phyloP scores from a whole-genome alignment of 2,113 vertebrate species.

The Alligator sinensis region DNA sequence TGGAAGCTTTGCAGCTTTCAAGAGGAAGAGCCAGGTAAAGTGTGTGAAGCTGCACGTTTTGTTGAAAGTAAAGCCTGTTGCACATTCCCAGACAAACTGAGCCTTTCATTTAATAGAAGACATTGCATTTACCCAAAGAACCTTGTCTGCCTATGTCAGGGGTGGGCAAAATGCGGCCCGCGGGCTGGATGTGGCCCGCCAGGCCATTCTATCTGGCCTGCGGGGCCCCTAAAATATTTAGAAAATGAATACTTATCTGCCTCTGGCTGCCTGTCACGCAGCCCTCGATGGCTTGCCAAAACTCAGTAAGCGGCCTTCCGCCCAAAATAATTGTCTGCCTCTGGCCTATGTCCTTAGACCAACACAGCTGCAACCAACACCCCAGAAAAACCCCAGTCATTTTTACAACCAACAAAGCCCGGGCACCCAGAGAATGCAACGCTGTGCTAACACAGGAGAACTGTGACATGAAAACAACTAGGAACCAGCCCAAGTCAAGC shows the following conservation, averaged over 20 bases:
- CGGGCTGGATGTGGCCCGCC: too few species aligned
- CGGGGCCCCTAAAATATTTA: too few species aligned
- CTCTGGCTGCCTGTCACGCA: too few species aligned
- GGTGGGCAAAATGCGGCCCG: too few species aligned
- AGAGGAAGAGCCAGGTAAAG: background rate
- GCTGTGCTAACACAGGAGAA: background rate
- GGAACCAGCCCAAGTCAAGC: background rate
- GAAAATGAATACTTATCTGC: too few species aligned
- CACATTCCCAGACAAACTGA: background rate
- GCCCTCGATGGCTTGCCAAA: too few species aligned
- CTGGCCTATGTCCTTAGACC: background rate
- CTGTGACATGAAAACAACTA: background rate
- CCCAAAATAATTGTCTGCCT: too few species aligned
- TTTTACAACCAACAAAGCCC: too few species aligned
- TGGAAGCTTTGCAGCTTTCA: background rate
- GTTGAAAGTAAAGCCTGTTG: background rate
- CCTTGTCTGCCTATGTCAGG: background rate
- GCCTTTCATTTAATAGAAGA: background rate
- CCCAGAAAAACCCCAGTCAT: background rate
- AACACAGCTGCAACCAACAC: accelerated
- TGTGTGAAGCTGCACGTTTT: background rate
- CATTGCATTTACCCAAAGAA: background rate
- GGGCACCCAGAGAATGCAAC: background rate
- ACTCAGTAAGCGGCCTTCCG: too few species aligned
- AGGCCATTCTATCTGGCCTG: too few species aligned